A percentile compares a stretch with the other conserved stretches of the same genome.
Evolutionary conservation across 2,113 vertebrate genomes (phyloP).

Genomic region (Otocyon megalotis): DNA sequence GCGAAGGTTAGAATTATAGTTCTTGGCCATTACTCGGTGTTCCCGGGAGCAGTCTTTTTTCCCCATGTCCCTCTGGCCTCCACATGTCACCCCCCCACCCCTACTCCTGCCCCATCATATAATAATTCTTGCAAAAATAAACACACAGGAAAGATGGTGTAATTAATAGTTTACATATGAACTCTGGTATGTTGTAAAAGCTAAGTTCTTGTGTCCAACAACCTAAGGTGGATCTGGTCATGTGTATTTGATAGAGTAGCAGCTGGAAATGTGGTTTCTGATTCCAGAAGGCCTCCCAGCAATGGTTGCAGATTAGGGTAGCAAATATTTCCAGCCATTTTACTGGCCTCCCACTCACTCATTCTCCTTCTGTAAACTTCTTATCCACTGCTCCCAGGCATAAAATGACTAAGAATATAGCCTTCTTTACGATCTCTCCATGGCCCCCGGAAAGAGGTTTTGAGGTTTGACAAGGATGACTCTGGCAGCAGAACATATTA

Average conservation of each 20-base stretch:
- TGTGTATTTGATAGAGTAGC: neutral
- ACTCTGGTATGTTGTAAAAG: slow-evolving; percentile 49
- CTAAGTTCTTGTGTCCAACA: neutral
- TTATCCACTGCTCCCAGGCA: neutral
- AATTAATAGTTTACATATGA: neutral
- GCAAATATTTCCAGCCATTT: neutral
- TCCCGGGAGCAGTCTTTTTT: slow-evolving; percentile 40
- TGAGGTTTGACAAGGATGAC: neutral
- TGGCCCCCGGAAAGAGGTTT: neutral
- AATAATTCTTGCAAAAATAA: slow-evolving; percentile 52
- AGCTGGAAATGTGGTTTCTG: slow-evolving; percentile 5
- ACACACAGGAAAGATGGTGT: neutral
- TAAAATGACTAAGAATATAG: neutral
- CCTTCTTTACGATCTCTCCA: neutral
- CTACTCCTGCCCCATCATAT: neutral
- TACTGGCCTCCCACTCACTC: neutral
- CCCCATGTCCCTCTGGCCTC: neutral
- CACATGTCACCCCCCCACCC: neutral
- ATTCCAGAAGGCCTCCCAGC: neutral
- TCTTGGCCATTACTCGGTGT: slow-evolving; percentile 3
- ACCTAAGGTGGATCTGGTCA: neutral
- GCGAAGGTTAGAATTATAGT: slow-evolving; percentile 63
- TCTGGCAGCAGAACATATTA: neutral
- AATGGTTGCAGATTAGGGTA: neutral
- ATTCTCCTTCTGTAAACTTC: neutral